phyloP scores from a whole-genome alignment of 2,797 vertebrate genomes.

The Lophotriccus pileatus region DNA sequence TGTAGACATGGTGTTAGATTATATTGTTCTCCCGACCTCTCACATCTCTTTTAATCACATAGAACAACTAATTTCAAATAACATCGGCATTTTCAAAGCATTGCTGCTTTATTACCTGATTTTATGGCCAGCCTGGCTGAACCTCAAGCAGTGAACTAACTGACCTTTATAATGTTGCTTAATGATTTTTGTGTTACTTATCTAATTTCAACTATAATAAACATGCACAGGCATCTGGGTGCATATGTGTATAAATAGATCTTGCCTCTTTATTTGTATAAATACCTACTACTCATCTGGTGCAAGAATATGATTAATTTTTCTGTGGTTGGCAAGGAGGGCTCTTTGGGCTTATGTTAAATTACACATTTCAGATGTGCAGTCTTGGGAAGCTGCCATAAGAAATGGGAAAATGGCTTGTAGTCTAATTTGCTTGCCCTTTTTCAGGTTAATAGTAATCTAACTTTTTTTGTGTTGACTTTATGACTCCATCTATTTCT shows the following conservation, averaged over 20 bases:
- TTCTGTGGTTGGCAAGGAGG: slow-evolving; percentile 1
- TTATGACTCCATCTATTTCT: slow-evolving; percentile 45
- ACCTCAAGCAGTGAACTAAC: slow-evolving; percentile 48
- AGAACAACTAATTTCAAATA: slow-evolving; percentile 30
- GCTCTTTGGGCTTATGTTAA: slow-evolving; percentile 1
- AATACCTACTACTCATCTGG: slow-evolving; percentile 9
- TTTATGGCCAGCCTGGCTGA: slow-evolving; percentile 57
- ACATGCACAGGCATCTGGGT: not conserved
- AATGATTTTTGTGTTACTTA: slow-evolving; percentile 27
- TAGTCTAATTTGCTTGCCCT: slow-evolving; percentile 35
- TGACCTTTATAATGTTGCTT: slow-evolving; percentile 49
- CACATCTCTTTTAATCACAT: slow-evolving; percentile 45
- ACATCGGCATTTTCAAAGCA: slow-evolving; percentile 55
- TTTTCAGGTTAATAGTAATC: slow-evolving; percentile 56
- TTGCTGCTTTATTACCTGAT: slow-evolving; percentile 48
- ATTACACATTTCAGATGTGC: slow-evolving; percentile 38
- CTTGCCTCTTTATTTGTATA: slow-evolving; percentile 39
- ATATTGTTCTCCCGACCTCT: slow-evolving; percentile 30
- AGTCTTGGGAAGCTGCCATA: slow-evolving; percentile 32
- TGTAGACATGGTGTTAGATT: not conserved
- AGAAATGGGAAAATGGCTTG: slow-evolving; percentile 21
- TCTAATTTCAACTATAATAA: slow-evolving; percentile 32
- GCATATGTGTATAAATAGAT: not conserved
- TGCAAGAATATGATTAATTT: slow-evolving; percentile 32
- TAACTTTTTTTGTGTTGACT: slow-evolving; percentile 47